Conservation (phyloP, 2,888 invertebrate genomes). For the Eilema caniola region DNA sequence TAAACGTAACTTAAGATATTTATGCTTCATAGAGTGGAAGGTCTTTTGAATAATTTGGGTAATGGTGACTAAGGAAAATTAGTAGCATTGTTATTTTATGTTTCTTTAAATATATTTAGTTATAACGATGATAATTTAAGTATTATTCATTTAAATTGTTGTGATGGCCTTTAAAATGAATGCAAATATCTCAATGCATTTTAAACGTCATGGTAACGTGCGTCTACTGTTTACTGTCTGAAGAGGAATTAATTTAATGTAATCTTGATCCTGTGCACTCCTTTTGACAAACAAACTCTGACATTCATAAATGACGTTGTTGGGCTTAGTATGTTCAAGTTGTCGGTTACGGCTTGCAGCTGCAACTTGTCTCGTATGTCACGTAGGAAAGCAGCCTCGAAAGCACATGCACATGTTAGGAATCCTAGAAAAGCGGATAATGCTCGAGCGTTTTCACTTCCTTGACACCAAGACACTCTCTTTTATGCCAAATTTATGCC, state of each 20-base stretch:
- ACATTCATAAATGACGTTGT: not conserved
- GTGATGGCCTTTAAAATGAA: not conserved
- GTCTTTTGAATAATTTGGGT: conserved; percentile 49
- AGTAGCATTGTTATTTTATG: conserved; percentile 29
- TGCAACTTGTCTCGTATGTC: conserved; percentile 12
- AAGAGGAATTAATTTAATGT: not conserved
- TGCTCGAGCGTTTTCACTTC: conserved; percentile 16
- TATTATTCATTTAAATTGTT: not conserved
- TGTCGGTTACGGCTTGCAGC: not conserved
- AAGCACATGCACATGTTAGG: conserved; percentile 17
- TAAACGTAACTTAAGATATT: conserved; percentile 52
- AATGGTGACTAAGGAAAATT: conserved; percentile 42
- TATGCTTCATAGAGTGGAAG: conserved; percentile 51
- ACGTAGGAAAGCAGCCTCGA: conserved; percentile 14
- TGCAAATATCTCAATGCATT: not conserved
- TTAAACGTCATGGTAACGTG: not conserved
- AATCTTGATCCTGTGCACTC: not conserved
- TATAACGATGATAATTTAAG: conserved; percentile 7
- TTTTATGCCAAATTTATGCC: not conserved
- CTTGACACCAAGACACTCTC: conserved; percentile 3
- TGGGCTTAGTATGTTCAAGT: not conserved
- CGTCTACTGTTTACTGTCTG: not conserved
- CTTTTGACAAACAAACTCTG: not conserved
- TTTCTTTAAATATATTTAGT: conserved; percentile 17
- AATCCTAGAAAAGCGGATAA: conserved; percentile 12